Evolutionary conservation across 2,888 invertebrate species (phyloP), one percentile per base, ranked within the genome.

Genomic region (Phorcus lineatus): DNA sequence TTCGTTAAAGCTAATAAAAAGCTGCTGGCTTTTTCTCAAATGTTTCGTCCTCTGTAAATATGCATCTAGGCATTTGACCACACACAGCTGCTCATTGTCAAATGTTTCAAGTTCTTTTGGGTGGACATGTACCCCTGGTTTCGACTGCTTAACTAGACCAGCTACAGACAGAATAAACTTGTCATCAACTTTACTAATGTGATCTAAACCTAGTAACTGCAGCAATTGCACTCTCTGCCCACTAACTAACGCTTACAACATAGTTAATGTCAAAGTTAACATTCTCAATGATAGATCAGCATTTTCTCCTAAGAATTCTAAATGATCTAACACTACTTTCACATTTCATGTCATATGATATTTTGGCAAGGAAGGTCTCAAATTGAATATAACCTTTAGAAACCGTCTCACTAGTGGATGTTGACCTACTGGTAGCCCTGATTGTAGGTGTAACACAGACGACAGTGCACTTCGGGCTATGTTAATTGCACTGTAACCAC

Each of bases 401-500:
- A 79, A 52, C 31, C 74, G 53, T n/a, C 19, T 16, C 16, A 79
- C 74, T 16, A 74, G n/a, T 3, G 74, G 80, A 77, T 80, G 80
- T 22, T 36, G 24, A 28, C 78, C 81, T 53, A 78, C 57, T 3
- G 57, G 28, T 70, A 40, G 17, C 19, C 75, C 77, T 19, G 67
- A 70, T 9, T 28, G 47, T 47, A 66, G n/a, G 2, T 24, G 36
- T 40, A 78, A 53, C 19, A 79, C 53, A 54, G 67, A 70, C 17
- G 81, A 76, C 16, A 76, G 28, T 17, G 80, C 80, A 80, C 77
- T 47, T 47, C 82, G 54, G 54, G 83, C 83, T 67, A 67, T 80
- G 53, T 83, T 84, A n/a, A 84, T 67, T 16, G 81, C 19, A 24
- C 74, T 74, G 79, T 84, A 82, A 11, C 57, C 52, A 13, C 62